Evolutionary conservation across 2,888 invertebrate species (phyloP), one percentile per base, ranked within the genome.

Genomic region (Odontocolon sp.): DNA sequence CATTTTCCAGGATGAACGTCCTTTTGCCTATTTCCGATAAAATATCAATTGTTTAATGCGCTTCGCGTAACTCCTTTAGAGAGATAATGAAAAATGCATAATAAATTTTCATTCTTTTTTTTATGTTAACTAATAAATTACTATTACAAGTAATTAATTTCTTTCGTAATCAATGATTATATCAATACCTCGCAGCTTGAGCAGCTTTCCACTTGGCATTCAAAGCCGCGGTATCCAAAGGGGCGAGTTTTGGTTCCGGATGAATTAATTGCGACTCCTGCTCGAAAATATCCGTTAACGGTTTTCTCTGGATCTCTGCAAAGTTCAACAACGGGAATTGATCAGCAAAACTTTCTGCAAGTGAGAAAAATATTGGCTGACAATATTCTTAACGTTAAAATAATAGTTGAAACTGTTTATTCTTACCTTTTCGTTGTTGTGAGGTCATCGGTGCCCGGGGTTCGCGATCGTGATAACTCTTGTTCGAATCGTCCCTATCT

Each of bases 1-100:
- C 92, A 89, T 90, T 93, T 88, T 11, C 76, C 73, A 0, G 84
- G 86, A 42, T 87, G 85, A 81, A 93, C 92, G 50, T 93, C 92
- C 66, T 90, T 90, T 81, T 88, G 92, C 80, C 94, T 93, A 81
- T 75, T 85, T 83, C 67, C 21, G 3, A 42, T n/a, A n/a, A n/a
- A 57, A 28, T 33, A 3, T 6, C 11, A n/a, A 6, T 21, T 3
- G 2, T 57, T 14, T 14, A 5, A 36, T 36, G 36, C 6, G 16
- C 11, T 8, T 21, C 1, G 21, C 42, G 6, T 14, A 47, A 47
- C 23, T 23, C 9, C 23, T 47, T 21, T 23, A 6, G 14, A 14
- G 5, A 36, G 11, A 33, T 26, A 45, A 50, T 3, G 47, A 45
- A 23, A 23, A 21, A 18, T 11, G 9, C 45, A 16, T 9, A 36